Evolutionary conservation across 2,888 invertebrate species (phyloP).

Genomic region (Emmelina monodactyla): DNA sequence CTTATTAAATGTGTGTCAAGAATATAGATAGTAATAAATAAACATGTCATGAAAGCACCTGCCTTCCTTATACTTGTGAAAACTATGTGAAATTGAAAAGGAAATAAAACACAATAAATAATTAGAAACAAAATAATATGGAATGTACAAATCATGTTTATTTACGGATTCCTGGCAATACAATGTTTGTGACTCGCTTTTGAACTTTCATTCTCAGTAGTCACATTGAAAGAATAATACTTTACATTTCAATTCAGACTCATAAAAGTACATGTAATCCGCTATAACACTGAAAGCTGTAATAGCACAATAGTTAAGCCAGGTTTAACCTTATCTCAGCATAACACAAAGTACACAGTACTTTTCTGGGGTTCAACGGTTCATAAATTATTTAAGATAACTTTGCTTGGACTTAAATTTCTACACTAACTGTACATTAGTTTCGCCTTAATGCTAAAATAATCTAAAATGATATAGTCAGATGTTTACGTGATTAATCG

Average conservation of each 20-base stretch:
- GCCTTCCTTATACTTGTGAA: constrained; percentile 29
- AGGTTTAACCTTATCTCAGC: constrained; percentile 46
- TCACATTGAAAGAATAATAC: constrained; percentile 30
- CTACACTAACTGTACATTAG: constrained; percentile 69
- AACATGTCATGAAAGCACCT: constrained; percentile 43
- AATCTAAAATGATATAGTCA: constrained; percentile 64
- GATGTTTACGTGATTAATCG: constrained; percentile 22
- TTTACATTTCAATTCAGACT: constrained; percentile 28
- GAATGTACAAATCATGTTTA: constrained; percentile 83
- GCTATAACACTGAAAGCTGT: constrained; percentile 56
- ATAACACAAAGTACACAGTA: constrained; percentile 50
- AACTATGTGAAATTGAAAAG: constrained; percentile 34
- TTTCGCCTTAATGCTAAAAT: constrained; percentile 68
- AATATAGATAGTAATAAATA: constrained; percentile 38
- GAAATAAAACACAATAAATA: constrained; percentile 61
- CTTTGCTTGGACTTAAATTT: constrained; percentile 64
- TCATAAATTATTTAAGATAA: constrained; percentile 58
- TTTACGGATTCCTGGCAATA: constrained; percentile 72
- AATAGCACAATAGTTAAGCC: constrained; percentile 43
- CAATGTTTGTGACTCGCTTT: constrained; percentile 55
- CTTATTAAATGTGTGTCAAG: too few species aligned
- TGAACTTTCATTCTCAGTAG: constrained; percentile 29
- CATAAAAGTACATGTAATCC: constrained; percentile 38
- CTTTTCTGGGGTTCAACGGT: constrained; percentile 44
- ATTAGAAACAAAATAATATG: constrained; percentile 75